A percentile compares a stretch with the other conserved stretches of the same genome.
Conservation (phyloP, 2,888 invertebrate species). For the Automeris io region DNA sequence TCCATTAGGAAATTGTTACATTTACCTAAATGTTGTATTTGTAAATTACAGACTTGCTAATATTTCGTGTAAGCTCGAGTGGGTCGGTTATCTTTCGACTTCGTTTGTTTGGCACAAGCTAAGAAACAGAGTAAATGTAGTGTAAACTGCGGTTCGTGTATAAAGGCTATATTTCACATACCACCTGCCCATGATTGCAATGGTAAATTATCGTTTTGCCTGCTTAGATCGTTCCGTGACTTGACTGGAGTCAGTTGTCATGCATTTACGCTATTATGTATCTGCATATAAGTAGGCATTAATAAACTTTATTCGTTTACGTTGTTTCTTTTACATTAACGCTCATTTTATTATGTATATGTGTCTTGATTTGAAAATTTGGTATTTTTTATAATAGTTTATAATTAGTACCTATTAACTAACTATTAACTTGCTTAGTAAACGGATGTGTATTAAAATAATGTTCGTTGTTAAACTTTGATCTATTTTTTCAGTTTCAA, state of each 20-base stretch:
- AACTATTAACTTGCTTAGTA: no score
- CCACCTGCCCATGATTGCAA: conserved; percentile 37
- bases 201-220: conserved; percentile 44
- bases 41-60: background rate
- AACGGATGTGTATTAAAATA: no score
- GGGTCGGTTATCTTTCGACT: conserved; percentile 5
- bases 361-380: no score
- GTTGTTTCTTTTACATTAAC: no score
- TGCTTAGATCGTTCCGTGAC: conserved; percentile 45
- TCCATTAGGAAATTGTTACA: no score
- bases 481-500: no score
- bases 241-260: conserved; percentile 31
- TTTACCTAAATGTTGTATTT: no score
- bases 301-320: no score
- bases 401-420: no score
- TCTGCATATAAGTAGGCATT: background rate
- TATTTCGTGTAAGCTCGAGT: background rate
- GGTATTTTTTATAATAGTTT: no score
- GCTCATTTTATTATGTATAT: no score
- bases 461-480: no score
- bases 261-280: conserved; percentile 4
- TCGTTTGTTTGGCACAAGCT: conserved; percentile 4
- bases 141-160: conserved; percentile 21
- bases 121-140: conserved; percentile 12
- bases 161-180: conserved; percentile 26